A percentile compares a stretch with the other conserved stretches of the same genome.
Evolutionary conservation across 2,888 invertebrate species (phyloP).

Genomic region (Melanostoma scalare): DNA sequence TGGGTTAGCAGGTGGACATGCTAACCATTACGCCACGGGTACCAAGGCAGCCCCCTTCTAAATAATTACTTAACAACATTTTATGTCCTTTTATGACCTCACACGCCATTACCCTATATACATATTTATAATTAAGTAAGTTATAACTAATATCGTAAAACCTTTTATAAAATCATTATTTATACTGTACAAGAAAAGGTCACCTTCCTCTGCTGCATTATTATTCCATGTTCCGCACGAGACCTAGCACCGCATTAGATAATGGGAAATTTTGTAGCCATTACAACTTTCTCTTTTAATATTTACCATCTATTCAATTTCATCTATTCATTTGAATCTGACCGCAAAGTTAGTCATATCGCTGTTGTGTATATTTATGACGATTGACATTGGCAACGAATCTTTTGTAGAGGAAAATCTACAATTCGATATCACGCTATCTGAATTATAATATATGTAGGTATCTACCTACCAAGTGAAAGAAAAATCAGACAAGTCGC

Average conservation of each 20-base stretch:
- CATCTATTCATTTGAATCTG: slow-evolving; percentile 9
- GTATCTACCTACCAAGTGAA: neutral
- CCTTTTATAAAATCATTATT: no score
- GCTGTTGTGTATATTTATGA: neutral
- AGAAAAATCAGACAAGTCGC: slow-evolving; percentile 23
- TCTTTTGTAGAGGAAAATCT: slow-evolving; percentile 31
- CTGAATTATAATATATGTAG: slow-evolving; percentile 8
- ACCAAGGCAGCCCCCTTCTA: no score
- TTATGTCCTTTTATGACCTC: no score
- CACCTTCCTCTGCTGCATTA: slow-evolving; percentile 30
- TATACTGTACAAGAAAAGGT: no score
- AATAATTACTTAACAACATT: no score
- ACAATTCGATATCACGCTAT: slow-evolving; percentile 40
- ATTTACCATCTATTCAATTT: slow-evolving; percentile 2
- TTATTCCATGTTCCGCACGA: slow-evolving; percentile 50
- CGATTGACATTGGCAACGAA: slow-evolving; percentile 33
- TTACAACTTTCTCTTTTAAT: slow-evolving; percentile 54
- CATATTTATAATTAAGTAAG: no score
- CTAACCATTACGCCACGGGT: no score
- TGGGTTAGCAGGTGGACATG: no score
- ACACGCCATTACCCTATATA: no score
- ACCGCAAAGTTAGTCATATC: slow-evolving; percentile 26
- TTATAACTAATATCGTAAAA: no score
- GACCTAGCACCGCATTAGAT: neutral
- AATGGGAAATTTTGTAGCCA: slow-evolving; percentile 2